Percentiles rank a stretch among this genome's conserved stretches.
Evolutionary conservation across 2,113 vertebrate species (phyloP).

Genomic region (Myotis lucifugus): DNA sequence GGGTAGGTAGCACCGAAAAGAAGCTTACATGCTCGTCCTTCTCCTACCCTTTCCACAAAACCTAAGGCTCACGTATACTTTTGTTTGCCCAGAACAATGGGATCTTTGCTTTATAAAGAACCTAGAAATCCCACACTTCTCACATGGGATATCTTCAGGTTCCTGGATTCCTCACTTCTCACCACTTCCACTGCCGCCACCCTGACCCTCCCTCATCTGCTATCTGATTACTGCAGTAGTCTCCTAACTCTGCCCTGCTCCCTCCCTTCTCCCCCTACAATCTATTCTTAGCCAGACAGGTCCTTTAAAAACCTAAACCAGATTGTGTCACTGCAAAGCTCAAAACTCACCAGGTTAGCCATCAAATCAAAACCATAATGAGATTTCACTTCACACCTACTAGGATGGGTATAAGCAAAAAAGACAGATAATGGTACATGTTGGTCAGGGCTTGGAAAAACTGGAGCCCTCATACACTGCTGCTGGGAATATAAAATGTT

Average conservation of each 20-base stretch:
- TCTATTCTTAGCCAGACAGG: conserved; percentile 43
- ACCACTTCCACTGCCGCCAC: neutral
- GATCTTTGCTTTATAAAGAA: neutral
- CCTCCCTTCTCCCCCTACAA: neutral
- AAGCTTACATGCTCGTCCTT: neutral
- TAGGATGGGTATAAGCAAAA: conserved; percentile 30
- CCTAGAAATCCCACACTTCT: neutral
- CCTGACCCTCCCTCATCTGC: neutral
- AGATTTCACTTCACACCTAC: conserved; percentile 34
- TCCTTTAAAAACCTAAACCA: conserved; percentile 54
- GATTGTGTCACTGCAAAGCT: conserved; percentile 20
- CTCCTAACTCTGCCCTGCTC: neutral
- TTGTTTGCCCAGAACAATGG: neutral
- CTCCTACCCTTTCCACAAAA: neutral
- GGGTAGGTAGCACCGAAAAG: neutral
- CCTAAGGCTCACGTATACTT: neutral
- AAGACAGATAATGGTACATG: conserved; percentile 32
- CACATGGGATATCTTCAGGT: neutral
- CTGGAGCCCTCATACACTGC: neutral
- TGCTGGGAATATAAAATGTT: neutral
- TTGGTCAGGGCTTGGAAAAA: neutral
- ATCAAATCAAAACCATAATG: conserved; percentile 63
- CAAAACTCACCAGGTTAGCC: conserved; percentile 56
- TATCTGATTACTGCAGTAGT: neutral
- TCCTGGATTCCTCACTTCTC: neutral